Evolutionary conservation across 2,888 invertebrate species (phyloP), one percentile per base, ranked within the genome.

Genomic region (Eristalinus aeneus): DNA sequence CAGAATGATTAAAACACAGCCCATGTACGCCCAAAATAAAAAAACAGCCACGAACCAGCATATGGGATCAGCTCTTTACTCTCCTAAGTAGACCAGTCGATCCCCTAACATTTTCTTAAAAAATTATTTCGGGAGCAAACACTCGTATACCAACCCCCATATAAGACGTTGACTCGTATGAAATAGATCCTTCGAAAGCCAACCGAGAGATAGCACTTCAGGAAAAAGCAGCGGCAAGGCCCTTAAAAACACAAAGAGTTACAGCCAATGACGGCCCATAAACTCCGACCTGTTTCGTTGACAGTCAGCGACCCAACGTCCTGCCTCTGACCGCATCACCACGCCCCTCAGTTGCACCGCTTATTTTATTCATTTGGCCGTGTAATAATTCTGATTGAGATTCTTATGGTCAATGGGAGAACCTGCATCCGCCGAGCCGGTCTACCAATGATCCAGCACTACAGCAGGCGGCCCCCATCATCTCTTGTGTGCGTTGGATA

Each of bases 371-470:
- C 64, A 64, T 73, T 80, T 53, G 39, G 54, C 58, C 36, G 65
- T 64, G 73, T 77, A 75, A 85, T 85, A 85, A 68, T 85, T 85
- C 81, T 85, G 81, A 65, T 81, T 76, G 73, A 76, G 73, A 60
- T 81, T 81, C 80, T 72, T 80, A 75, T 53, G 39, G 67, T 63
- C 63, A 65, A 23, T 32, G 69, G 58, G 22, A n/a, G 12, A 34
- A 60, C 22, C 46, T n/a, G 16, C 53, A 27, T 46, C 63, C 60
- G 60, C 27, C 71, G 32, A 53, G 60, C 27, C 71, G 32, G 58
- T 83, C 46, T 72, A 56, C n/a, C 53, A 23, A 63, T 63, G 73
- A 67, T 65, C 36, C 53, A 71, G 69, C 69, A 71, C 65, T 53
- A 56, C 56, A 56, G 69, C 69, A 46, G 31, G 39, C n/a, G 31